Evolutionary conservation across 2,888 invertebrate genomes (phyloP).

Genomic region (Acleris literana): DNA sequence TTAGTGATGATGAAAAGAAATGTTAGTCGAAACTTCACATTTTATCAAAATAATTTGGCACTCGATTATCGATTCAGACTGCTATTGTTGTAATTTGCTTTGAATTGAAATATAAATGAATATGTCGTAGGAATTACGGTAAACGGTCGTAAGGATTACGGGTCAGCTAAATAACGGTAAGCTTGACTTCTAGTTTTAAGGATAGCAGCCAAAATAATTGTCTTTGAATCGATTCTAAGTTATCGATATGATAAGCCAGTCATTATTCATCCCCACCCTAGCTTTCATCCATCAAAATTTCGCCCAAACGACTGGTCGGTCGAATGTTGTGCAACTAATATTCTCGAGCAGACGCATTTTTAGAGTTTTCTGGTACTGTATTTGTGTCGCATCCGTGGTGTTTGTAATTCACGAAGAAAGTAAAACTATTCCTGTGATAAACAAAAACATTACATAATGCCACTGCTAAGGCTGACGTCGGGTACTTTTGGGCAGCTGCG

Average conservation of each 20-base stretch:
- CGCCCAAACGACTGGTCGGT: conserved; percentile 22
- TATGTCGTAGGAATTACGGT: no score
- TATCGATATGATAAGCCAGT: conserved; percentile 6
- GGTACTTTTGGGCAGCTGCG: conserved; percentile 79
- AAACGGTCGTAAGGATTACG: no score
- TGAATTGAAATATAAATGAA: background rate
- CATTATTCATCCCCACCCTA: conserved; percentile 19
- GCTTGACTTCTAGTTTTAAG: background rate
- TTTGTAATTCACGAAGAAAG: conserved; percentile 20
- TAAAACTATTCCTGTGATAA: conserved; percentile 45
- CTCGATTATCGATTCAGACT: no score
- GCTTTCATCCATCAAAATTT: conserved; percentile 34
- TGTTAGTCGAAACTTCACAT: background rate
- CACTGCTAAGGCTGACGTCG: conserved; percentile 71
- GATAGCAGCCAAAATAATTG: background rate
- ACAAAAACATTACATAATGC: conserved; percentile 81
- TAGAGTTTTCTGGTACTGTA: conserved; percentile 21
- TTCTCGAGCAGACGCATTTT: conserved; percentile 21
- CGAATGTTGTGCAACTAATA: conserved; percentile 32
- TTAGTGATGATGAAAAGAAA: background rate
- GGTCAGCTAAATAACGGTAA: no score
- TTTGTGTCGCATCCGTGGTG: conserved; percentile 11
- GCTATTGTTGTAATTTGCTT: no score
- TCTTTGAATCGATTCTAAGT: background rate
- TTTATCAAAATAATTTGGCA: background rate